Evolutionary conservation across 2,888 invertebrate species (phyloP).

Genomic region (Macrophya annulata): DNA sequence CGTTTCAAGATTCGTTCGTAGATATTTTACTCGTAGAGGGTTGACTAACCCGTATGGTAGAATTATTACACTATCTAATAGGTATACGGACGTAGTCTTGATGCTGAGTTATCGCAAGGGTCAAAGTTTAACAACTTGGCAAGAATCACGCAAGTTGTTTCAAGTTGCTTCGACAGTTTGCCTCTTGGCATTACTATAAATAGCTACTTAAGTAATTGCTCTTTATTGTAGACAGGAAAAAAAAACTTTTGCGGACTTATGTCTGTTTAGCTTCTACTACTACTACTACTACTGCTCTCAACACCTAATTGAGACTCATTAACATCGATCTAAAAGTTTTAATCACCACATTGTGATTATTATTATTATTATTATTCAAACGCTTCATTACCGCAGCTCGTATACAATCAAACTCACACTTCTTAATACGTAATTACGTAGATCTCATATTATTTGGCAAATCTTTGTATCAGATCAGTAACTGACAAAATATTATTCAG

Average conservation of each 20-base stretch:
- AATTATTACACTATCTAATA: conserved; percentile 12
- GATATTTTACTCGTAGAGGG: conserved; percentile 8
- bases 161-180: conserved; percentile 26
- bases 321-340: background rate
- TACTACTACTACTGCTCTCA: no score
- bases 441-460: background rate
- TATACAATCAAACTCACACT: background rate
- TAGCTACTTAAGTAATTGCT: conserved; percentile 1
- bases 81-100: background rate
- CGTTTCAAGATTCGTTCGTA: background rate
- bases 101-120: conserved; percentile 26
- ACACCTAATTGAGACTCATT: background rate
- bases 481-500: background rate
- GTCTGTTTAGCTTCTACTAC: background rate
- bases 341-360: background rate
- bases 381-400: background rate
- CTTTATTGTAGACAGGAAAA: background rate
- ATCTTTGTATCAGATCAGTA: background rate
- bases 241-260: background rate
- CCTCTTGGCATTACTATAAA: conserved; percentile 16
- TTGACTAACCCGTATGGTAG: conserved; percentile 31
- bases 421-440: background rate
- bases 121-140: conserved; percentile 35
- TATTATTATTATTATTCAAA: background rate
- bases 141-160: conserved; percentile 32